Conservation (phyloP, 2,113 vertebrate species). For the Uria aalge region DNA sequence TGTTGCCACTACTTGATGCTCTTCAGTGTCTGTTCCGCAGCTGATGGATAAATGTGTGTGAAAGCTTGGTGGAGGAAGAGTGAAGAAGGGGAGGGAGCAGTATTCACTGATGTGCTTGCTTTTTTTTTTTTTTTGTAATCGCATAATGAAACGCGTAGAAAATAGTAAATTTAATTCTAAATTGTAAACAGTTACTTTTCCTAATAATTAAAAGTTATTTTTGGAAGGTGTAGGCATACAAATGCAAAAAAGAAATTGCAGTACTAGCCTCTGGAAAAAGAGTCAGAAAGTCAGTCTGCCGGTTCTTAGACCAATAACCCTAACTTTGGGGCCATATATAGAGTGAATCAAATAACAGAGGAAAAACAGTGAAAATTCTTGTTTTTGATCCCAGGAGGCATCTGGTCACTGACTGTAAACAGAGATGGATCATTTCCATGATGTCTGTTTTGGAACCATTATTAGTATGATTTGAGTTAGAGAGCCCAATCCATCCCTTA, state of each 20-base stretch:
- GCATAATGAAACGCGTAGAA: fast-evolving
- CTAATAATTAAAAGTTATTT: background rate
- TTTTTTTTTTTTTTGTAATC: background rate
- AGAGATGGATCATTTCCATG: background rate
- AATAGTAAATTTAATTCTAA: background rate
- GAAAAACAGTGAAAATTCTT: background rate
- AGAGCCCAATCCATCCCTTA: background rate
- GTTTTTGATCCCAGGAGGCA: background rate
- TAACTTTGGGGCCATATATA: background rate
- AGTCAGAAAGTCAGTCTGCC: background rate
- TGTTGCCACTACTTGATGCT: background rate
- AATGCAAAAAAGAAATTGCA: background rate
- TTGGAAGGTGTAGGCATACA: background rate
- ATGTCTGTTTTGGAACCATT: background rate
- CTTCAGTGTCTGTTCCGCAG: background rate
- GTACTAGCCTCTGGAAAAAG: background rate
- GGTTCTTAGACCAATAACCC: background rate
- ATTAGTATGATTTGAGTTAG: background rate
- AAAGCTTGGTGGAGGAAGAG: background rate
- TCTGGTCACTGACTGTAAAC: background rate
- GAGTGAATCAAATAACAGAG: background rate
- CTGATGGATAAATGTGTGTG: background rate
- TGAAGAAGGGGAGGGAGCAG: background rate
- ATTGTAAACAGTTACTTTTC: background rate
- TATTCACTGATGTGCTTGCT: background rate